Base-by-base conservation (phyloP, 2,797 vertebrate genomes). In the Limnodromus scolopaceus region DNA sequence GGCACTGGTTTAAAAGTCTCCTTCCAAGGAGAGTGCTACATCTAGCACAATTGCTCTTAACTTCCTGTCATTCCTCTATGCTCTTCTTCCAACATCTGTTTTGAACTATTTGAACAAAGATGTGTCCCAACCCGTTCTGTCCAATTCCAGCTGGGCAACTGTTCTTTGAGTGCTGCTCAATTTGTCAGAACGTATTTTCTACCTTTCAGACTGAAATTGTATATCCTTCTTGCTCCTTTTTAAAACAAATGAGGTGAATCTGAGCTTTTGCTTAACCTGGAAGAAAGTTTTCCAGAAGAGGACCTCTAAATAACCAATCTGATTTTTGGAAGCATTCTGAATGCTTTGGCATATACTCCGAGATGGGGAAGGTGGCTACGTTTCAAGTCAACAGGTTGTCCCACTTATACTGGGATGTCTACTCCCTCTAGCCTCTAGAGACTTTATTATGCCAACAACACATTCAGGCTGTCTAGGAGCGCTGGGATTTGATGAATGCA, bases 401-500 rank as follows among this genome's bases (percentile, higher is more conserved):
- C 88, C 87, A 68, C 68, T 92, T 32, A 60, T 2, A 20, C 23
- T 38, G 51, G 57, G 60, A 76, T 79, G 51, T 32, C 55, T 78
- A 28, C 30, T 85, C 30, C 68, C 51, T 88, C 49, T 75, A 84
- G 51, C 53, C 74, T 82, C 93, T 30, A 41, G 45, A 87, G 90
- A 80, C 63, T 54, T 77, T 55, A 39, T 89, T 41, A 64, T 82
- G 64, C 92, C 87, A 93, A 36, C 83, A 89, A 69, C 84, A 91
- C 27, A 49, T 81, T 72, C 87, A 94, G 45, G 6, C 69, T 94
- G 87, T 34, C 84, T 86, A 74, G 66, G 60, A 93, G 51, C 79
- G 38, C 16, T 57, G 84, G 69, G 76, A 83, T 84, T 88, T 96
- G 76, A 80, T 87, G 91, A 92, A 87, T 89, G 72, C 76, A 91